A percentile compares a stretch with the other conserved stretches of the same genome.
Evolutionary conservation across 2,113 vertebrate species (phyloP).

Genomic region (Cyanoderma ruficeps): DNA sequence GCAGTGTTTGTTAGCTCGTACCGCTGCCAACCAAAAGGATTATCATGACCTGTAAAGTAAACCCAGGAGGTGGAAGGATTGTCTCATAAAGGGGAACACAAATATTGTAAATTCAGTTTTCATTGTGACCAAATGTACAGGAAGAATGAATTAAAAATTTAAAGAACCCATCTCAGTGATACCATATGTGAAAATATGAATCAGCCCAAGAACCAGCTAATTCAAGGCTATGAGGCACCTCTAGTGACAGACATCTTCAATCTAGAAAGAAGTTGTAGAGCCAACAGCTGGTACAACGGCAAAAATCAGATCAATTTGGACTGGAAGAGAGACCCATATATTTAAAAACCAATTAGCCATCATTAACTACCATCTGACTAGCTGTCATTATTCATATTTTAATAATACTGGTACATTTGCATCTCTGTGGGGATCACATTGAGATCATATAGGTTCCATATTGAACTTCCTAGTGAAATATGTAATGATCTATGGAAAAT

Average conservation of each 20-base stretch:
- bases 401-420: neutral
- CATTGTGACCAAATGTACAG: neutral
- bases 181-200: neutral
- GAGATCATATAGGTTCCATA: neutral
- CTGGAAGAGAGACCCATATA: neutral
- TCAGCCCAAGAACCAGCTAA: neutral
- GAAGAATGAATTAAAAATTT: neutral
- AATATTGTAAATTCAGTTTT: neutral
- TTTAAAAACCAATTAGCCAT: neutral
- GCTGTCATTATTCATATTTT: neutral
- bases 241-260: neutral
- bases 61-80: constrained; percentile 1
- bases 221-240: neutral
- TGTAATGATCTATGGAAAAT: neutral
- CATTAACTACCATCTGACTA: constrained; percentile 4
- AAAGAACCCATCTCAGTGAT: neutral
- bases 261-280: neutral
- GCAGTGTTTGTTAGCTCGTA: constrained; percentile 44
- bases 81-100: neutral
- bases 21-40: constrained; percentile 53
- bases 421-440: neutral
- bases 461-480: neutral
- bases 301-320: neutral
- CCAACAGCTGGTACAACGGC: neutral
- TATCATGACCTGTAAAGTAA: constrained; percentile 50